These are phyloP conservation scores for Paracentrotus lividus DNA, from an alignment of 53 echinoderm and acorn worm genomes.

Conservation along the genomic window DNA sequence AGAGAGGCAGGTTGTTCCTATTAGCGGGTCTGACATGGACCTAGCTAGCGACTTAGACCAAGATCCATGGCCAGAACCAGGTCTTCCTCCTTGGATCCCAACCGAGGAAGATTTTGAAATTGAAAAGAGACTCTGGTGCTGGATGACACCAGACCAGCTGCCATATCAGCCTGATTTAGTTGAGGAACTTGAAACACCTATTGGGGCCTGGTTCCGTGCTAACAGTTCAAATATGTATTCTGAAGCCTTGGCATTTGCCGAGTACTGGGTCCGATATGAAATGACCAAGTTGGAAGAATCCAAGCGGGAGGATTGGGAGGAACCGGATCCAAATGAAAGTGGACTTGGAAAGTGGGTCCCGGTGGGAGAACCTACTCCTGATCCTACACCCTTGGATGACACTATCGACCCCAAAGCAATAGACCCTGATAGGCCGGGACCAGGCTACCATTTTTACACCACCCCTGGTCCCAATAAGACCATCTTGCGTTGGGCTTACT, in stretches of 20 bases:
- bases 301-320: background rate
- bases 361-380: background rate
- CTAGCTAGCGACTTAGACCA: slow-evolving; percentile 60
- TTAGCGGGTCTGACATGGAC: slow-evolving; percentile 55
- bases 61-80: slow-evolving; percentile 59
- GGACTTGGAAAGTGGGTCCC: slow-evolving; percentile 28
- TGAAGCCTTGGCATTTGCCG: slow-evolving; percentile 40
- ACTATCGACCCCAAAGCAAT: background rate
- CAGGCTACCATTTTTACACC: slow-evolving; percentile 49
- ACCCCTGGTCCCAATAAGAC: slow-evolving; percentile 34
- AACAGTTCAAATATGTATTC: slow-evolving; percentile 23
- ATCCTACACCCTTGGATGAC: too few species aligned
- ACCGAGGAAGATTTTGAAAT: slow-evolving; percentile 49
- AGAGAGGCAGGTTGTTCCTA: background rate
- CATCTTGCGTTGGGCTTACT: slow-evolving; percentile 28
- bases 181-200: background rate
- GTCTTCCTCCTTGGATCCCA: slow-evolving; percentile 55
- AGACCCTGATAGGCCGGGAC: slow-evolving; percentile 63
- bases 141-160: slow-evolving; percentile 56
- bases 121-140: slow-evolving; percentile 60
- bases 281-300: background rate
- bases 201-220: slow-evolving; percentile 49
- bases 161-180: background rate
- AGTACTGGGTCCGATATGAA: slow-evolving; percentile 56
- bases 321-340: background rate